phyloP scores from a whole-genome alignment of 2,113 vertebrate genomes.

The Anguilla rostrata region DNA sequence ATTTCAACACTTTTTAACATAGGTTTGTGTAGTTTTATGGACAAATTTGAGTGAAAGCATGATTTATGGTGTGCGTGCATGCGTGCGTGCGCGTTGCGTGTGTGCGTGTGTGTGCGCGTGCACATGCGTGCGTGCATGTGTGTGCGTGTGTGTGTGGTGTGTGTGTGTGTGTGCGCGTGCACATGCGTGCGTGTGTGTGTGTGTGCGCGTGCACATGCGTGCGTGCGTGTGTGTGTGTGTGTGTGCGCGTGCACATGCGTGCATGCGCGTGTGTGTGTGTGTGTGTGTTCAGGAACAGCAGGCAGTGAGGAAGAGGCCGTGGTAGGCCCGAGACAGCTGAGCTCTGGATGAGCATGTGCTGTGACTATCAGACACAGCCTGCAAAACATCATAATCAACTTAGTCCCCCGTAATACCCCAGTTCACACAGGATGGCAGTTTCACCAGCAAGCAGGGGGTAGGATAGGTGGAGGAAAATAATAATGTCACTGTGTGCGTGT shows the following conservation, averaged over 20 bases:
- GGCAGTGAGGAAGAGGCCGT: conserved; percentile 48
- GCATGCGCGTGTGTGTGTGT: not conserved
- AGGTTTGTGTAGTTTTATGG: conserved; percentile 65
- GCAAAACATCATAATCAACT: conserved; percentile 68
- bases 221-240: no score
- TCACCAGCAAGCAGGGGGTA: conserved; percentile 48
- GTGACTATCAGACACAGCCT: conserved; percentile 62
- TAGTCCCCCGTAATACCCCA: conserved; percentile 60
- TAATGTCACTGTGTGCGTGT: conserved; percentile 50
- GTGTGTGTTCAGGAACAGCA: conserved; percentile 49
- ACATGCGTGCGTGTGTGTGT: no score
- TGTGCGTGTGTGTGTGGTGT: no score
- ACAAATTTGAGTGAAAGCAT: conserved; percentile 52
- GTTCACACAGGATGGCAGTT: conserved; percentile 55
- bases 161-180: no score
- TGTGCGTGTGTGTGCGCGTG: not conserved
- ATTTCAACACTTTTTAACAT: conserved; percentile 17
- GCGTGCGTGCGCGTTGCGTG: not conserved
- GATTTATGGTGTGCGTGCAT: conserved; percentile 54
- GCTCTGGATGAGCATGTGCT: conserved; percentile 63
- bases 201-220: no score
- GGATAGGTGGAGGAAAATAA: conserved; percentile 53
- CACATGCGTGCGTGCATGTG: no score
- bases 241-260: no score
- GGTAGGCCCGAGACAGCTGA: conserved; percentile 54